phyloP scores from a whole-genome alignment of 2,797 vertebrate species.

The Pogonophryne albipinna region DNA sequence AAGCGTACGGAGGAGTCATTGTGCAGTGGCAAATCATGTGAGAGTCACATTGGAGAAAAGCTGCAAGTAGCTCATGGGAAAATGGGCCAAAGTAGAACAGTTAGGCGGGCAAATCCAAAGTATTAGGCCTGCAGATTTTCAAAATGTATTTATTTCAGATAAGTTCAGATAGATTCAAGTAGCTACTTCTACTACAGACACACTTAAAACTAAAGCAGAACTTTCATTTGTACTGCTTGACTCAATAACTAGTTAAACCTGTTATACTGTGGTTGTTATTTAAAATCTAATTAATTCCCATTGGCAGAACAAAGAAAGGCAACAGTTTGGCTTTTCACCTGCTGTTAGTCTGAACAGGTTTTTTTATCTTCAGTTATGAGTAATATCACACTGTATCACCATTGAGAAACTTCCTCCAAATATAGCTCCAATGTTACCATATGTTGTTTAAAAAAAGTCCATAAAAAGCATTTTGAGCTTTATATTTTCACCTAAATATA shows the following conservation, averaged over 20 bases:
- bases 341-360: conserved; percentile 1
- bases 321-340: conserved; percentile 31
- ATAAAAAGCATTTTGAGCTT: too few relatives aligned
- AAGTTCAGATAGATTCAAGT: too few relatives aligned
- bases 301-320: background rate
- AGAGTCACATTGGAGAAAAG: conserved; percentile 75
- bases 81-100: conserved; percentile 30
- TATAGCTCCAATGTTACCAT: too few relatives aligned
- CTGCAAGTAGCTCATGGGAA: conserved; percentile 56
- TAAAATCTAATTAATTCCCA: background rate
- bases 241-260: fast-evolving
- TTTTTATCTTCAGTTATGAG: background rate
- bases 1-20: conserved; percentile 49
- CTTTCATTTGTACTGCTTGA: background rate
- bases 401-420: background rate
- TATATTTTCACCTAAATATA: background rate
- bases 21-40: conserved; percentile 58
- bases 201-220: background rate
- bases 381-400: background rate
- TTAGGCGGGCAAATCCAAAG: conserved; percentile 36
- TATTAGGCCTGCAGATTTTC: conserved; percentile 4
- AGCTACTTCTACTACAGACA: background rate
- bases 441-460: background rate
- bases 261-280: background rate
- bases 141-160: background rate